Percentiles rank a stretch among this genome's conserved stretches.
Conservation (phyloP, 1,140 invertebrate species). For the Drosophila ironensis region DNA sequence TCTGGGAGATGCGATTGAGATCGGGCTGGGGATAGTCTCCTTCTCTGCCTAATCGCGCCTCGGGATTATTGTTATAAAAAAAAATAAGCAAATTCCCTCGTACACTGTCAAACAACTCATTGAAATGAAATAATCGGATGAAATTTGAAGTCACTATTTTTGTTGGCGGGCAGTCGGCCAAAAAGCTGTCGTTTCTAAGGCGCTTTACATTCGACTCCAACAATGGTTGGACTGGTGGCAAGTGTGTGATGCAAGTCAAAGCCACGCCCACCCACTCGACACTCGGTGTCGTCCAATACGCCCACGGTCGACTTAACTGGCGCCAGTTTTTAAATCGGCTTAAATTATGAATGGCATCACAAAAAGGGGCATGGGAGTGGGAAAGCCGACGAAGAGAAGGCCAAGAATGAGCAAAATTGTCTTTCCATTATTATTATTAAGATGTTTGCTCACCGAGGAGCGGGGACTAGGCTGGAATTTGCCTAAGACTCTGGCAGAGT, state of each 20-base stretch:
- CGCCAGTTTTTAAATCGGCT: slow-evolving; percentile 49
- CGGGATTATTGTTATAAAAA: neutral
- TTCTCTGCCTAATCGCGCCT: neutral
- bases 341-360: slow-evolving; percentile 38
- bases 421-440: slow-evolving; percentile 62
- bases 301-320: slow-evolving; percentile 29
- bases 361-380: neutral
- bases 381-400: slow-evolving; percentile 29
- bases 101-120: slow-evolving; percentile 18
- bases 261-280: slow-evolving; percentile 38
- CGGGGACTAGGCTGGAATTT: slow-evolving; percentile 9
- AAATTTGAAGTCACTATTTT: neutral
- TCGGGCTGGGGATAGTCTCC: neutral
- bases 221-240: slow-evolving; percentile 10
- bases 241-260: slow-evolving; percentile 27
- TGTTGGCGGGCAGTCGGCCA: slow-evolving; percentile 35
- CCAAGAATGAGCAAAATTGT: slow-evolving; percentile 34
- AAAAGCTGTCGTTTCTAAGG: slow-evolving; percentile 38
- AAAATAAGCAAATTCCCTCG: neutral
- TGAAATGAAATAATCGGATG: slow-evolving; percentile 49
- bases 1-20: slow-evolving; percentile 34
- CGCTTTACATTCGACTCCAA: slow-evolving; percentile 21
- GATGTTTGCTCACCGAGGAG: slow-evolving; percentile 39
- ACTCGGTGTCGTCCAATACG: slow-evolving; percentile 6
- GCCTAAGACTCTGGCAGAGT: neutral